Percentiles rank a stretch among this genome's conserved stretches.
These are phyloP conservation scores for Mesorhabditis spiculigera DNA, from an alignment of 2,888 invertebrate genomes.

Conservation along the genomic window DNA sequence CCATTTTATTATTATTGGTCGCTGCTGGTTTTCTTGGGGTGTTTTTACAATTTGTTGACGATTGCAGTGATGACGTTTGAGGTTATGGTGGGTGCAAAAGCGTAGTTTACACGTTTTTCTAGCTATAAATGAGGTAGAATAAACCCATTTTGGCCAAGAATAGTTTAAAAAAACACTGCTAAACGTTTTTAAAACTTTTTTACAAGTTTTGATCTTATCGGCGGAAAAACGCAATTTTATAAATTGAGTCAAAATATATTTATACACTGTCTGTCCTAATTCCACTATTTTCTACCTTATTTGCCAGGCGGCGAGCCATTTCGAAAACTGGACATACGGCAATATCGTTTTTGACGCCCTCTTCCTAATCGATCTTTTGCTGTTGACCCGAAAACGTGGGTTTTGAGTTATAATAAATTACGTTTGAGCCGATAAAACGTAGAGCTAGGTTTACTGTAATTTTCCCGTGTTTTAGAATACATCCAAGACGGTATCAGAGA, in stretches of 20 bases:
- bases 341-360: conserved; percentile 46
- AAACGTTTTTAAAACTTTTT: too few species aligned
- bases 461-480: conserved; percentile 19
- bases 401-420: conserved; percentile 3
- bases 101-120: not conserved
- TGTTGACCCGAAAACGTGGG: conserved; percentile 40
- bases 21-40: conserved; percentile 77
- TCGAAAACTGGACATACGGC: conserved; percentile 32
- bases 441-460: not conserved
- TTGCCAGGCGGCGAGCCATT: conserved; percentile 14
- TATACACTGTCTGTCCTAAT: conserved; percentile 17
- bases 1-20: conserved; percentile 64
- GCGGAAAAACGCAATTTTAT: too few species aligned
- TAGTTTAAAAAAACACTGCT: too few species aligned
- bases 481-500: conserved; percentile 62
- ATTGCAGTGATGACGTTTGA: conserved; percentile 85
- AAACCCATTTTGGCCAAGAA: too few species aligned
- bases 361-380: conserved; percentile 47
- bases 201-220: too few species aligned
- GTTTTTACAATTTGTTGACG: conserved; percentile 85
- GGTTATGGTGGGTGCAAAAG: conserved; percentile 61
- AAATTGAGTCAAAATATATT: not conserved
- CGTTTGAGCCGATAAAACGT: not conserved
- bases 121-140: not conserved
- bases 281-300: not conserved